Conservation (phyloP, 1,140 invertebrate genomes). For the Acromyrmex echinatior region DNA sequence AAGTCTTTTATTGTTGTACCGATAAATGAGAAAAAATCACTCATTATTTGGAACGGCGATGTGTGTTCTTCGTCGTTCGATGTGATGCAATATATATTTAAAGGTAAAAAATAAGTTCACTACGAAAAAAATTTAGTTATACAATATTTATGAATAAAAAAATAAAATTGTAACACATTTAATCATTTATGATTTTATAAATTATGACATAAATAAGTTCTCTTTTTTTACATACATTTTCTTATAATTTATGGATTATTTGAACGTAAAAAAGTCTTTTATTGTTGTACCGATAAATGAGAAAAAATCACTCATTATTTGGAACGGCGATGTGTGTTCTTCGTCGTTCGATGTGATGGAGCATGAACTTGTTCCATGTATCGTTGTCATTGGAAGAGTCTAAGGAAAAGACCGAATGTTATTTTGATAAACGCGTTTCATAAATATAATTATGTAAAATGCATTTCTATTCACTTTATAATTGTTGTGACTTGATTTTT, state of each 20-base stretch:
- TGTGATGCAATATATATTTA: too few species aligned
- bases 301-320: constrained; percentile 69
- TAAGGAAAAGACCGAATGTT: constrained; percentile 43
- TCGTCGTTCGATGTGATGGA: constrained; percentile 17
- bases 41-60: constrained; percentile 61
- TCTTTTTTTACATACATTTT: not conserved
- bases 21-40: constrained; percentile 68
- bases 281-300: constrained; percentile 66
- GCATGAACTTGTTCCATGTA: constrained; percentile 7
- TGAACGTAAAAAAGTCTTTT: constrained; percentile 69
- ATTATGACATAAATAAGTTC: constrained; percentile 26
- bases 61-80: constrained; percentile 43
- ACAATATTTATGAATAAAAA: too few species aligned
- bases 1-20: constrained; percentile 69
- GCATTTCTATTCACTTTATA: constrained; percentile 8
- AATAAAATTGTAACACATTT: not conserved
- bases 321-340: constrained; percentile 51
- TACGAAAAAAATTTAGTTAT: not conserved
- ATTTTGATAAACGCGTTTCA: not conserved
- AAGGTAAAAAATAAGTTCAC: too few species aligned
- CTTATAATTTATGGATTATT: constrained; percentile 16
- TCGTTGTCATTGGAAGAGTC: constrained; percentile 3
- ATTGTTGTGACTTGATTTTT: not conserved
- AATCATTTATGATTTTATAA: too few species aligned
- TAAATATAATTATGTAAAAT: constrained; percentile 9